These are phyloP conservation scores for Anastrepha ludens DNA, from an alignment of 1,140 invertebrate species.

Conservation along the genomic window DNA sequence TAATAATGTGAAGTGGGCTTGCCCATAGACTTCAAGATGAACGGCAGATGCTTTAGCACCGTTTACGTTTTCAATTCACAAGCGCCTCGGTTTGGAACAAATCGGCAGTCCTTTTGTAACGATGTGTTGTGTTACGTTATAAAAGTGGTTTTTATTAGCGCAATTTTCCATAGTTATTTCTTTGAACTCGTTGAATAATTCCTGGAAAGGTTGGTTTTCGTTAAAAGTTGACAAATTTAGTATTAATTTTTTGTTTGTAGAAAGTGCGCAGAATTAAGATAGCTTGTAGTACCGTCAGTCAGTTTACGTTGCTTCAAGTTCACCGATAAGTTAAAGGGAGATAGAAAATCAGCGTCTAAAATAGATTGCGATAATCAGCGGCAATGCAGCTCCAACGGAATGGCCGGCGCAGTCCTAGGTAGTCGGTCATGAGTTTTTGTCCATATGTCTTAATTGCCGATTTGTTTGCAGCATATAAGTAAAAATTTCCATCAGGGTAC, in stretches of 20 bases:
- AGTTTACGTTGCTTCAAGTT: constrained; percentile 18
- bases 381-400: constrained; percentile 52
- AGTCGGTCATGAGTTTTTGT: background rate
- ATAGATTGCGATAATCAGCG: constrained; percentile 24
- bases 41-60: constrained; percentile 62
- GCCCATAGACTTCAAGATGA: constrained; percentile 73
- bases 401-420: background rate
- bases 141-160: background rate
- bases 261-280: background rate
- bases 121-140: constrained; percentile 58
- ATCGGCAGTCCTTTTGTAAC: constrained; percentile 68
- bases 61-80: constrained; percentile 65
- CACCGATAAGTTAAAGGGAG: constrained; percentile 45
- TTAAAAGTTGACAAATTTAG: background rate
- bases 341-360: constrained; percentile 51
- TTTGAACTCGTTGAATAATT: background rate
- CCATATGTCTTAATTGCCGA: constrained; percentile 46
- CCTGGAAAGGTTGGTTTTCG: background rate
- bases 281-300: constrained; percentile 22
- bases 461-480: constrained; percentile 29
- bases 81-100: constrained; percentile 64
- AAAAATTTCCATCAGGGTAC: background rate
- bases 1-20: constrained; percentile 73
- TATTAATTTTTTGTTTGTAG: background rate
- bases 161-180: constrained; percentile 32